Evolutionary conservation across 1,140 invertebrate genomes (phyloP).

Genomic region (Drosophila ercepeae): DNA sequence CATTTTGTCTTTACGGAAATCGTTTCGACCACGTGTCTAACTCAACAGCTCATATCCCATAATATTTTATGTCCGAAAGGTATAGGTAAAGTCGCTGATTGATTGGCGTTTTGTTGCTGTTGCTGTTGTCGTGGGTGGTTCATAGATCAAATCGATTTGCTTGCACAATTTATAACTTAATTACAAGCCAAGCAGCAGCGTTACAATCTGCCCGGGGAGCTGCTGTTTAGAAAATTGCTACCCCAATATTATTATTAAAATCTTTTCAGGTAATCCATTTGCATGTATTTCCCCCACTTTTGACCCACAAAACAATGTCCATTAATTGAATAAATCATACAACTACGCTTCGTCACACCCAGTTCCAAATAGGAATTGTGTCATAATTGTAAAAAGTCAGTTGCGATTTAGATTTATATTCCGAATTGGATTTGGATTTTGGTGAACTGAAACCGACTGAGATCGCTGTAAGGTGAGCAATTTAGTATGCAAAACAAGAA

Average conservation of each 20-base stretch:
- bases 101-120: constrained; percentile 32
- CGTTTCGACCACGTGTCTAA: constrained; percentile 5
- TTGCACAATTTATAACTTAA: constrained; percentile 76
- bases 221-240: constrained; percentile 52
- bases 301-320: constrained; percentile 62
- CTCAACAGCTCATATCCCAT: neutral
- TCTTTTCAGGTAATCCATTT: too few relatives aligned
- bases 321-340: constrained; percentile 55
- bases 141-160: constrained; percentile 62
- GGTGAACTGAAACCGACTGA: neutral
- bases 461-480: constrained; percentile 25
- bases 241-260: constrained; percentile 37
- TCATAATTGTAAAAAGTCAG: constrained; percentile 57
- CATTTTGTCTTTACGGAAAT: neutral
- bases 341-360: constrained; percentile 10
- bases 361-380: constrained; percentile 57
- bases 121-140: constrained; percentile 54
- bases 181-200: constrained; percentile 71
- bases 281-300: constrained; percentile 16
- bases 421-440: too few relatives aligned
- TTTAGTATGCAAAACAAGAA: constrained; percentile 51
- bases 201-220: constrained; percentile 63
- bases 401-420: constrained; percentile 26
- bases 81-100: constrained; percentile 41
- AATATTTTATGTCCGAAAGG: constrained; percentile 29